Percentiles rank a stretch among this genome's conserved stretches.
Conservation (phyloP, 2,797 vertebrate species). For the Chromobotia macracanthus region DNA sequence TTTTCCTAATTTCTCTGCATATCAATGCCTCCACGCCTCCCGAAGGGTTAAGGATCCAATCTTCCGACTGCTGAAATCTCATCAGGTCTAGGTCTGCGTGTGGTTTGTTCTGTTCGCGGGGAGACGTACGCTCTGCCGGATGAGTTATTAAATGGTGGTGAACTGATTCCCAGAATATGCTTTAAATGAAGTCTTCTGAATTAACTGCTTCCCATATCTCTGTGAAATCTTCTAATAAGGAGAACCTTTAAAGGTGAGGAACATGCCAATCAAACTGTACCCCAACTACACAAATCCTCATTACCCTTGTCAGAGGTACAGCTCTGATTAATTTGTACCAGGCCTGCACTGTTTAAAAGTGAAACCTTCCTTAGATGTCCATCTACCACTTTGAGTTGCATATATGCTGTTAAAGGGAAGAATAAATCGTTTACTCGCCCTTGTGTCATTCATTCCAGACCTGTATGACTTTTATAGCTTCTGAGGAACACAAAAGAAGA, state of each 20-base stretch:
- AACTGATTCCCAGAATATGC: constrained; percentile 76
- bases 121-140: constrained; percentile 50
- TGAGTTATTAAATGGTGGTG: constrained; percentile 78
- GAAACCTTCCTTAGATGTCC: neutral
- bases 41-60: constrained; percentile 59
- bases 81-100: constrained; percentile 9
- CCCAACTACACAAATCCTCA: constrained; percentile 20
- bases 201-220: constrained; percentile 57
- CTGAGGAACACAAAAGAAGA: too few species aligned
- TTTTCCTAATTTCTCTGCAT: constrained; percentile 44
- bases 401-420: constrained; percentile 11
- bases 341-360: constrained; percentile 34
- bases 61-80: constrained; percentile 51
- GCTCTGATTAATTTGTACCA: constrained; percentile 45
- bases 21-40: constrained; percentile 46
- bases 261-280: constrained; percentile 48
- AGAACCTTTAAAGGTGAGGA: constrained; percentile 48
- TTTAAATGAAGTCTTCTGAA: constrained; percentile 73
- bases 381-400: constrained; percentile 28
- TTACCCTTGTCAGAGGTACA: constrained; percentile 49
- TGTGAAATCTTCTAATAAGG: constrained; percentile 42
- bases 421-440: too few species aligned
- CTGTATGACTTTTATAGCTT: too few species aligned
- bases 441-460: too few species aligned
- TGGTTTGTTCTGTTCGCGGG: neutral